Base-by-base conservation (phyloP, 2,797 vertebrate species). In the Chaunax sp. region DNA sequence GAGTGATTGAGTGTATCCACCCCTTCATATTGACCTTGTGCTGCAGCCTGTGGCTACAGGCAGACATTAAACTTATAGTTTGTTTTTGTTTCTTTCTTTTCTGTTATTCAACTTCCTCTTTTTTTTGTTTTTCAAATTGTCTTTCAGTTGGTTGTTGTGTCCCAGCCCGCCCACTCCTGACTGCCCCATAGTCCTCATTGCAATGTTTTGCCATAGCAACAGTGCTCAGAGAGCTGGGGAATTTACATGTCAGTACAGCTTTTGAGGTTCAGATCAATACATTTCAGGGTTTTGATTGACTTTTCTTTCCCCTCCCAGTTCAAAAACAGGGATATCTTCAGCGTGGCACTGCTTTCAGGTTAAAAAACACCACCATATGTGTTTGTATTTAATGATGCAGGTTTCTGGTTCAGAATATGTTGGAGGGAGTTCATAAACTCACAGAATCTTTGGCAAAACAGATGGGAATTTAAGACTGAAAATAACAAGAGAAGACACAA, bases 181-280 rank as follows among this genome's bases (percentile, higher is more conserved):
- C 82, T 90, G 88, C 78, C 84, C 75, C 86, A 85, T 81, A 73
- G 83, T 86, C 76, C 46, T 79, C 82, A 84, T 87, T 83, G 84
- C 84, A 88, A 75, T 67, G 50, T 82, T 79, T 86, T 51, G 55
- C 79, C 89, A 88, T 89, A 40, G 75, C 85, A 90, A 83, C 90
- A 81, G 81, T 69, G 60, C 76, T 87, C 75, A 78, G 77, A 81
- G 85, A 52, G 64, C 63, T 67, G 37, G 60, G 78, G 73, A 47
- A 62, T 65, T 55, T 50, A 77, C 69, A 75, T 71, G 52, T 46
- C 67, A 53, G 37, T 15, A 2, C 33, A 72, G 58, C 23, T 69
- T 59, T 52, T 28, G 55, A 68, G 41, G 51, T 56, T 47, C 47
- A 63, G 62, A 74, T 85, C 61, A 69, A 59, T 51, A 19, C 9